Conservation (phyloP, 2,113 vertebrate genomes). For the Camelus dromedarius region DNA sequence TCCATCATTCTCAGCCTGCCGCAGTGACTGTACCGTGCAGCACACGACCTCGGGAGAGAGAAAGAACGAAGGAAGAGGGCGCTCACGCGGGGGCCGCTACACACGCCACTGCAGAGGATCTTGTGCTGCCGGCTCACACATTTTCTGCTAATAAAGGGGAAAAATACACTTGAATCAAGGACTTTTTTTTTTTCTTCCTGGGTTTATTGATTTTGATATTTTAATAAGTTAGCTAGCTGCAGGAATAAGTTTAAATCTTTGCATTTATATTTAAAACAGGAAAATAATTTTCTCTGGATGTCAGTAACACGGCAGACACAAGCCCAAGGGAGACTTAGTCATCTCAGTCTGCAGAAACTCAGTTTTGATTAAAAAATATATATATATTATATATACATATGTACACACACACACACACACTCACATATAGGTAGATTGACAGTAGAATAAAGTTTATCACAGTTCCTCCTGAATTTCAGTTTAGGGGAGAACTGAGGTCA, state of each 20-base stretch:
- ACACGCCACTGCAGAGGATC: rapidly evolving
- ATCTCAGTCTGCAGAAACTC: background rate
- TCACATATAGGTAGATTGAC: background rate
- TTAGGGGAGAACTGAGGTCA: background rate
- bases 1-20: background rate
- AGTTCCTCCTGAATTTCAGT: background rate
- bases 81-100: rapidly evolving
- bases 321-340: background rate
- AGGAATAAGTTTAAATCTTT: background rate
- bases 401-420: background rate
- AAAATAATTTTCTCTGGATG: conserved; percentile 54
- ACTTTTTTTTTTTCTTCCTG: background rate
- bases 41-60: background rate
- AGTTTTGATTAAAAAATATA: background rate
- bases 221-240: background rate
- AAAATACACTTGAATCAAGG: background rate
- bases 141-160: background rate
- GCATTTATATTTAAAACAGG: background rate
- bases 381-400: no score
- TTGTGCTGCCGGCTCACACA: rapidly evolving
- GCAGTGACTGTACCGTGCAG: background rate
- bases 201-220: background rate
- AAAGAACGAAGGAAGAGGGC: background rate
- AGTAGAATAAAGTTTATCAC: background rate
- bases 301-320: background rate